Evolutionary conservation across 2,888 invertebrate species (phyloP).

Genomic region (Girardia tigrina): DNA sequence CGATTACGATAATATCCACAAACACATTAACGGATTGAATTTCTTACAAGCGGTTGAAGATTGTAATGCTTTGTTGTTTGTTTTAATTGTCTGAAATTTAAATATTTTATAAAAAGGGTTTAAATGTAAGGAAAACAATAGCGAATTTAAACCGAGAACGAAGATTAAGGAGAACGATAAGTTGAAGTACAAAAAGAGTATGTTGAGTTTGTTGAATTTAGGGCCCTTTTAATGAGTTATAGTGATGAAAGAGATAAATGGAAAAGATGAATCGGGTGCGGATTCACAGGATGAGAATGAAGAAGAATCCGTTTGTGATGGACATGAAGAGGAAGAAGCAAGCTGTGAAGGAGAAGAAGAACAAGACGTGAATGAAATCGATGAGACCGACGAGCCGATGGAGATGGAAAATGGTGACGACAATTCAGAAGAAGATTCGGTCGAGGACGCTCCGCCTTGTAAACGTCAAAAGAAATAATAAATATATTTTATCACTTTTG

Average conservation of each 20-base stretch:
- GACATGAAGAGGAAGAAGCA: not conserved
- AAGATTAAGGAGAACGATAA: not conserved
- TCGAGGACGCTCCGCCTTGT: too few relatives aligned
- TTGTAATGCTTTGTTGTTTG: too few relatives aligned
- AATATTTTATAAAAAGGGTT: not conserved
- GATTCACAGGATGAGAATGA: too few relatives aligned
- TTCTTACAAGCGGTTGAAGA: not conserved
- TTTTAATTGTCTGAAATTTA: too few relatives aligned
- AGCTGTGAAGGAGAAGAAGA: not conserved
- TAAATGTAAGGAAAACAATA: not conserved
- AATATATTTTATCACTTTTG: too few relatives aligned
- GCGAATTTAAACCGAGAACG: not conserved
- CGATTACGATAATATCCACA: not conserved
- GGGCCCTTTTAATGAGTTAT: not conserved
- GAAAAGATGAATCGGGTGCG: too few relatives aligned
- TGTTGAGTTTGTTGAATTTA: not conserved
- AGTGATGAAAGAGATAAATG: not conserved
- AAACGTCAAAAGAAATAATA: too few relatives aligned
- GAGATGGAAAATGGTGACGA: too few relatives aligned
- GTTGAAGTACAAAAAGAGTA: not conserved
- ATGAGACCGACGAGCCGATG: too few relatives aligned
- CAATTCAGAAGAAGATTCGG: too few relatives aligned
- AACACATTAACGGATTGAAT: not conserved
- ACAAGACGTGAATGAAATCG: too few relatives aligned
- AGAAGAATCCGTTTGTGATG: not conserved